phyloP scores from a whole-genome alignment of 2,888 invertebrate species.

The Lithophane semibrunnea region DNA sequence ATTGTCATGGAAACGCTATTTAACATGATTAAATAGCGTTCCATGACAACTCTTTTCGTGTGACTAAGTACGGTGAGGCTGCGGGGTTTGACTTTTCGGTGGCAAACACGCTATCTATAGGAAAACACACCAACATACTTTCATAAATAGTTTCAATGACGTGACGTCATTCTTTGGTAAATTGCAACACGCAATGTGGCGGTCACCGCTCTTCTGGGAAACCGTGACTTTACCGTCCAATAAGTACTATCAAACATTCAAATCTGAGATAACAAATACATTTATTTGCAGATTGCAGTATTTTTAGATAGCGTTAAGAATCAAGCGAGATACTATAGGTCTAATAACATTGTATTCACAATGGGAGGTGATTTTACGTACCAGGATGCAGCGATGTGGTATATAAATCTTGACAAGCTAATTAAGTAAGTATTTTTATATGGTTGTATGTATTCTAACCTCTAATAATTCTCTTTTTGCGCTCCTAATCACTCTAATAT shows the following conservation, averaged over 20 bases:
- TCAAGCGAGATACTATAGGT: conserved; percentile 91
- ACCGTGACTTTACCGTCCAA: neutral
- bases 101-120: neutral
- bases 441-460: neutral
- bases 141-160: neutral
- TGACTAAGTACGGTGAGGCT: no score
- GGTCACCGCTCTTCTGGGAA: neutral
- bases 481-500: neutral
- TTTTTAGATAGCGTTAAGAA: conserved; percentile 90
- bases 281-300: conserved; percentile 63
- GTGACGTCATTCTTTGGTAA: neutral
- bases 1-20: no score
- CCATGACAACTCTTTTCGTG: no score
- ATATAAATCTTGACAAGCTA: conserved; percentile 95
- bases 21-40: no score
- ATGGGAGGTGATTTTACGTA: conserved; percentile 98
- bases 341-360: conserved; percentile 94
- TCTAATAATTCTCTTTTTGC: neutral
- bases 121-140: neutral
- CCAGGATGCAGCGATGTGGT: conserved; percentile 95
- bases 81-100: no score
- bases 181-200: neutral
- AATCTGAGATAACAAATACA: neutral
- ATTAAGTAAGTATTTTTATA: conserved; percentile 91
- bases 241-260: neutral